Evolutionary conservation across 1,140 invertebrate species (phyloP).

Genomic region (Tribolium madens): DNA sequence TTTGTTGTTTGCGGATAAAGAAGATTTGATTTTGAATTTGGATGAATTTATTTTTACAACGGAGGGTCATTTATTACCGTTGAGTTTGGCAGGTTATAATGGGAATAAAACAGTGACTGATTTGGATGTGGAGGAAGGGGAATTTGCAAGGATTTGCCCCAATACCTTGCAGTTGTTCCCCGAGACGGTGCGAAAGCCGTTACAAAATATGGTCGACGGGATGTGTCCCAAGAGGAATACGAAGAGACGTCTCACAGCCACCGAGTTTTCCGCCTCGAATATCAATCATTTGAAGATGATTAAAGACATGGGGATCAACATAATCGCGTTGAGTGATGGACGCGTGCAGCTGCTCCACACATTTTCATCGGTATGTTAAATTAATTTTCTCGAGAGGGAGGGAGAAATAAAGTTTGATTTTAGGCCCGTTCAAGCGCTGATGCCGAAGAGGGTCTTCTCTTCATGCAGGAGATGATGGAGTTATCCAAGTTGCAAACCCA

Average conservation of each 20-base stretch:
- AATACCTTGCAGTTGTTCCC: constrained; percentile 87
- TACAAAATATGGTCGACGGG: constrained; percentile 88
- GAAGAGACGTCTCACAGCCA: constrained; percentile 75
- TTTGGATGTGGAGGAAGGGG: constrained; percentile 68
- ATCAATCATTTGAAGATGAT: constrained; percentile 90
- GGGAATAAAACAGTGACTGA: constrained; percentile 43
- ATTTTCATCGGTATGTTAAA: constrained; percentile 78
- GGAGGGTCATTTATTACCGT: constrained; percentile 94
- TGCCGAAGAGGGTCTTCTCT: constrained; percentile 91
- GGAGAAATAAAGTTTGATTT: too few species aligned
- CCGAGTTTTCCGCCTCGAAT: constrained; percentile 86
- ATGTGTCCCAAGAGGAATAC: constrained; percentile 76
- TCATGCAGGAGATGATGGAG: constrained; percentile 98
- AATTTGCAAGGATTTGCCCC: constrained; percentile 85
- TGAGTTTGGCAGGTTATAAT: constrained; percentile 74
- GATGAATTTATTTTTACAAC: constrained; percentile 98
- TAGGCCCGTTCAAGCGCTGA: constrained; percentile 87
- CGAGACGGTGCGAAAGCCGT: constrained; percentile 79
- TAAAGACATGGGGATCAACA: constrained; percentile 94
- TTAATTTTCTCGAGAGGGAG: too few species aligned
- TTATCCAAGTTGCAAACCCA: constrained; percentile 80
- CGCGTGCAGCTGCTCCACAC: constrained; percentile 91
- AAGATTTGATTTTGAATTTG: constrained; percentile 89
- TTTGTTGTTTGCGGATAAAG: constrained; percentile 91
- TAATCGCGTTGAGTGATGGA: constrained; percentile 89